phyloP scores from a whole-genome alignment of 2,113 vertebrate genomes.

The Lepisosteus oculatus region DNA sequence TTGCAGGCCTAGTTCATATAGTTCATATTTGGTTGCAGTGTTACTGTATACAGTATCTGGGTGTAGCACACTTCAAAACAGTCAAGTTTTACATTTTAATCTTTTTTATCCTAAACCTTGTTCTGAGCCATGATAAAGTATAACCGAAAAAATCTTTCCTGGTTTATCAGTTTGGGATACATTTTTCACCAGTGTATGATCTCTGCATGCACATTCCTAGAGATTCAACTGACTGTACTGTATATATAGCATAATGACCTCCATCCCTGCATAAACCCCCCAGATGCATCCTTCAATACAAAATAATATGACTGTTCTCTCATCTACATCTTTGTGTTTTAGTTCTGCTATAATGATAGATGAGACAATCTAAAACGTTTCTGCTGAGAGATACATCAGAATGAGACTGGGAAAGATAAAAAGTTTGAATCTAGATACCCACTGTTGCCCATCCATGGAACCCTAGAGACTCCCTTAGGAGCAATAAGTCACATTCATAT shows the following conservation, averaged over 20 bases:
- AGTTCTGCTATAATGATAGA: conserved; percentile 66
- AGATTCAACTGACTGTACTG: too few species aligned
- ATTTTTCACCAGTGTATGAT: too few species aligned
- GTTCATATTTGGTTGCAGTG: too few species aligned
- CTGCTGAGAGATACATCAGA: conserved; percentile 69
- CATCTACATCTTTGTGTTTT: conserved; percentile 57
- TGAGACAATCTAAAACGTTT: conserved; percentile 69
- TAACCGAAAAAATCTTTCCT: too few species aligned
- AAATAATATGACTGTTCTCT: conserved; percentile 48
- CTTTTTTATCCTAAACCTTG: too few species aligned
- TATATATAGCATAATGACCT: neutral
- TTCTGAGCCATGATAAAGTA: too few species aligned
- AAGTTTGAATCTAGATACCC: conserved; percentile 38
- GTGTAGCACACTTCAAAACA: too few species aligned
- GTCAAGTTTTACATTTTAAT: too few species aligned
- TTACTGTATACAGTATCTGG: too few species aligned
- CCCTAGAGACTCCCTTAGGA: conserved; percentile 51
- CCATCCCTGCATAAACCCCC: conserved; percentile 41
- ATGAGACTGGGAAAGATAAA: conserved; percentile 60
- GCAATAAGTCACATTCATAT: conserved; percentile 63
- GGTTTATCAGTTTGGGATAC: too few species aligned
- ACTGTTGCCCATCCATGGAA: conserved; percentile 48
- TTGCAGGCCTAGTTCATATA: too few species aligned
- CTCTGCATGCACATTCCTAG: too few species aligned
- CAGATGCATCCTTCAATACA: conserved; percentile 40